Evolutionary conservation across 2,113 vertebrate species (phyloP).

Genomic region (Plecturocebus donacophilus): DNA sequence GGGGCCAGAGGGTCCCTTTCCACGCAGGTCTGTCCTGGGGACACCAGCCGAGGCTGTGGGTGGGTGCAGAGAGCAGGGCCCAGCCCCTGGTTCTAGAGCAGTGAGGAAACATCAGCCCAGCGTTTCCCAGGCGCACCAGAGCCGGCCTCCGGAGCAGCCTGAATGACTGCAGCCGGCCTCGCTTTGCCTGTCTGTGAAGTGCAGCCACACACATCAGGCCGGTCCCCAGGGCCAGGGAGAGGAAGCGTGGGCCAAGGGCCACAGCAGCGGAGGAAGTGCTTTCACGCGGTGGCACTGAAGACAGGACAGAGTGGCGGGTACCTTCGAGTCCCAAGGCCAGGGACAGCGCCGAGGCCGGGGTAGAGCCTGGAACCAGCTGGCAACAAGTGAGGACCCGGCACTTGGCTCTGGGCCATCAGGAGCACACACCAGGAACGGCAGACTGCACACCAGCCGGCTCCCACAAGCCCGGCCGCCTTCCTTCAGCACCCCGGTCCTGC

Average conservation of each 20-base stretch:
- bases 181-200: background rate
- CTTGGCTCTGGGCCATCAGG: background rate
- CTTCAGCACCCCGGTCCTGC: background rate
- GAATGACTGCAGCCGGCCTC: background rate
- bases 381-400: background rate
- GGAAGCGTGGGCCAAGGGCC: background rate
- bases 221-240: background rate
- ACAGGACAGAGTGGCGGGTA: background rate
- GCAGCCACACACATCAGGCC: accelerated
- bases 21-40: background rate
- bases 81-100: background rate
- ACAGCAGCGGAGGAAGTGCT: background rate
- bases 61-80: background rate
- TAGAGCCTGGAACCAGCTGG: background rate
- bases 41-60: background rate
- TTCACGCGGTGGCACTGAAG: background rate
- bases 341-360: accelerated
- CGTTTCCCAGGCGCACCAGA: background rate
- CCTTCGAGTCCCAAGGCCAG: background rate
- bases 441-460: background rate
- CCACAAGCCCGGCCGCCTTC: background rate
- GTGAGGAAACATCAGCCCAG: background rate
- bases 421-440: background rate
- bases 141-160: background rate
- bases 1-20: accelerated